phyloP scores from a whole-genome alignment of 2,797 vertebrate genomes.

The Myotis pilosus region DNA sequence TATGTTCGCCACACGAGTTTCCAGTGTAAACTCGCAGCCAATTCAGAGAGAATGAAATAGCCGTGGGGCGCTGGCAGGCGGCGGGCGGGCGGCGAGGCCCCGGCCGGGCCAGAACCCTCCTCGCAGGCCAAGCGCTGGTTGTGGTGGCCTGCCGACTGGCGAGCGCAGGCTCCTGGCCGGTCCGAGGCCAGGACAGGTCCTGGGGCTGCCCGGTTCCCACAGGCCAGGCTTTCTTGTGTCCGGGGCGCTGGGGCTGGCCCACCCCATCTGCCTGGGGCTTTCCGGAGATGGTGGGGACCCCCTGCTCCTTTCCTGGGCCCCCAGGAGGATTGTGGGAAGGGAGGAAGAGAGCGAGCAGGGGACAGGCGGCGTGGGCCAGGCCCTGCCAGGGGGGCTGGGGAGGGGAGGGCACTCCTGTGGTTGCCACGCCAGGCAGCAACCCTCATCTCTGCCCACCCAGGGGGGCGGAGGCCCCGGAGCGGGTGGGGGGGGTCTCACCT shows the following conservation, averaged over 20 bases:
- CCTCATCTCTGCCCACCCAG: not conserved
- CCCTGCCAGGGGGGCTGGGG: rapidly evolving
- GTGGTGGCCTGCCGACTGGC: not conserved
- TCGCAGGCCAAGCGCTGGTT: too few relatives aligned
- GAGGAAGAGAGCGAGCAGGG: not conserved
- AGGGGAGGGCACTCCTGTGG: not conserved
- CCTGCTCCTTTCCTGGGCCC: rapidly evolving
- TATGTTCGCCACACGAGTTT: not conserved
- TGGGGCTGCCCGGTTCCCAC: rapidly evolving
- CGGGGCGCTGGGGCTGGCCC: not conserved
- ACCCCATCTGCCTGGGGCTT: rapidly evolving
- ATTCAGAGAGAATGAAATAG: not conserved
- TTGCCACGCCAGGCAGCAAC: not conserved
- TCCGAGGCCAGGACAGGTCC: not conserved
- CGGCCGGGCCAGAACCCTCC: not conserved
- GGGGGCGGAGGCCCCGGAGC: not conserved
- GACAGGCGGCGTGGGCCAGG: rapidly evolving
- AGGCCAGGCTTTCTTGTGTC: too few relatives aligned
- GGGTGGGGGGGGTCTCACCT: conserved; percentile 82
- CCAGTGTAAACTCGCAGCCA: not conserved
- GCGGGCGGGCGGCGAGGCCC: rapidly evolving
- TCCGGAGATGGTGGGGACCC: not conserved
- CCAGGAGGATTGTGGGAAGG: rapidly evolving
- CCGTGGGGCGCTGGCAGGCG: not conserved
- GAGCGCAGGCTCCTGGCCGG: not conserved